Percentiles rank a stretch among this genome's conserved stretches.
Conservation (phyloP, 2,113 vertebrate genomes). For the Phalacrocorax aristotelis region DNA sequence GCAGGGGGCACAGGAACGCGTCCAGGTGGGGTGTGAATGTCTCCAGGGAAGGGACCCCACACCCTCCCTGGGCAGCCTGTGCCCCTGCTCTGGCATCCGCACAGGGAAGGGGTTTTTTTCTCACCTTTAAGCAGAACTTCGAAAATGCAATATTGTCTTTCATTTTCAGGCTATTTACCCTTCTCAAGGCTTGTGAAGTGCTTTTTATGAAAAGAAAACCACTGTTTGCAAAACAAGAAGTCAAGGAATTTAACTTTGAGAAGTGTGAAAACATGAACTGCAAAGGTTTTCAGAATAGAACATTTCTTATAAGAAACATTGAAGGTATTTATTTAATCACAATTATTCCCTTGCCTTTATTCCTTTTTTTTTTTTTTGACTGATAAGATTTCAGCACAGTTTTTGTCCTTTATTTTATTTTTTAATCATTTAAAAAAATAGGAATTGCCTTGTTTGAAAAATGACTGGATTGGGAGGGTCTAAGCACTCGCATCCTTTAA, state of each 20-base stretch:
- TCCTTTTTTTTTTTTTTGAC: background rate
- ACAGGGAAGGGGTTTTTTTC: too few relatives aligned
- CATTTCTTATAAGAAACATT: background rate
- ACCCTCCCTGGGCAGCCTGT: too few relatives aligned
- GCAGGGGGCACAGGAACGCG: too few relatives aligned
- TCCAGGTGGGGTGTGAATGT: too few relatives aligned
- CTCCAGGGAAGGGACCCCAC: too few relatives aligned
- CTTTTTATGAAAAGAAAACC: background rate
- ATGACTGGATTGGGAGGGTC: background rate
- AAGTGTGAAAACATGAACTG: background rate
- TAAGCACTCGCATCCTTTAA: background rate
- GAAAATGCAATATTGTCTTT: background rate
- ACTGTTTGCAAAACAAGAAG: conserved; percentile 3
- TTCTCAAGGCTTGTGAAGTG: background rate
- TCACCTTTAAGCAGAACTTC: too few relatives aligned
- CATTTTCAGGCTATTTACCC: conserved; percentile 25
- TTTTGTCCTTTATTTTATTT: background rate
- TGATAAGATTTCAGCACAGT: background rate
- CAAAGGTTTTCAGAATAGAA: background rate
- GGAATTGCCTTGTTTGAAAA: background rate
- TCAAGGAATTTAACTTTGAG: background rate
- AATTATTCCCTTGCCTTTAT: background rate
- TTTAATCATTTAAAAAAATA: background rate
- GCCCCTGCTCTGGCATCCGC: too few relatives aligned
- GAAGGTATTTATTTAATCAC: background rate